Evolutionary conservation across 1,140 invertebrate species (phyloP).

Genomic region (Musca vetustissima): DNA sequence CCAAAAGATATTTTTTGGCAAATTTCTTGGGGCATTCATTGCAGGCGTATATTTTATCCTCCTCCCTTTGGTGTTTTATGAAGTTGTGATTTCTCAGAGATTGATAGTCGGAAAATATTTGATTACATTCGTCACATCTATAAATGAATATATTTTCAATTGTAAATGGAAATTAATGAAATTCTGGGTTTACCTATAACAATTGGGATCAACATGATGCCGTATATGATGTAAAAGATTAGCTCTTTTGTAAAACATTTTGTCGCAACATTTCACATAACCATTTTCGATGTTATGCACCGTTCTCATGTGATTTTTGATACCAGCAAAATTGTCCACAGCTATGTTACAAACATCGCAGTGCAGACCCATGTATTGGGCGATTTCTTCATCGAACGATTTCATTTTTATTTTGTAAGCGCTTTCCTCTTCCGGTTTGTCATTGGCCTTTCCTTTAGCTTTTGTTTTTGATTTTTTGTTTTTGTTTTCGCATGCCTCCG

Average conservation of each 20-base stretch:
- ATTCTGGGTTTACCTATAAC: not conserved
- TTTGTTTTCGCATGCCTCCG: too few relatives aligned
- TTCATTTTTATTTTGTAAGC: conserved; percentile 33
- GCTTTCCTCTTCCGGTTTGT: conserved; percentile 35
- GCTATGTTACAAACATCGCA: not conserved
- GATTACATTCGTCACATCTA: not conserved
- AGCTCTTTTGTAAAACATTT: conserved; percentile 2
- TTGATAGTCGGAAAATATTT: not conserved
- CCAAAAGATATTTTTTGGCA: not conserved
- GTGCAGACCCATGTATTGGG: not conserved
- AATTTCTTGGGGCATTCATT: not conserved
- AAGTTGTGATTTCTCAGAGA: not conserved
- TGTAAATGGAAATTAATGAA: not conserved
- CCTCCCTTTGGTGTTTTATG: not conserved
- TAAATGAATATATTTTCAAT: not conserved
- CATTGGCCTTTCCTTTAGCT: conserved; percentile 31
- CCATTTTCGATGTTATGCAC: not conserved
- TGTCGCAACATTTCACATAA: not conserved
- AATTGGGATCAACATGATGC: not conserved
- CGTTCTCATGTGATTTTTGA: not conserved
- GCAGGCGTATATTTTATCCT: not conserved
- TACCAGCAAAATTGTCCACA: not conserved
- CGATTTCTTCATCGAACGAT: conserved; percentile 41
- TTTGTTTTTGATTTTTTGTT: too few relatives aligned
- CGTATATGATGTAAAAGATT: not conserved